Evolutionary conservation across 2,888 invertebrate species (phyloP).

Genomic region (Zhengitettix transpicula): DNA sequence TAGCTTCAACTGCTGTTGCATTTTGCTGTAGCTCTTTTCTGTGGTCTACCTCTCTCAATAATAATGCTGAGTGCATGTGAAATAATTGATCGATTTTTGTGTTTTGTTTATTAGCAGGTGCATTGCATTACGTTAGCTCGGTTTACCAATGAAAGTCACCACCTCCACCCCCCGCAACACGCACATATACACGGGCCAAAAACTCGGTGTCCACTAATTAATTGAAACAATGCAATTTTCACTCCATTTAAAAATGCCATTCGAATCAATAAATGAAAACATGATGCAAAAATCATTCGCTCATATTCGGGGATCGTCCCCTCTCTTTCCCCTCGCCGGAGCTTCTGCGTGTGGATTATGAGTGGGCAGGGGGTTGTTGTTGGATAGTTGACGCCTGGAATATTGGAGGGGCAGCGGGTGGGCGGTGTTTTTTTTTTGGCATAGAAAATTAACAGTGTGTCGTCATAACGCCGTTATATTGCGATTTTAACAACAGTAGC

Average conservation of each 20-base stretch:
- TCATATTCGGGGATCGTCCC: too few species aligned
- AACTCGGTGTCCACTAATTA: slow-evolving; percentile 10
- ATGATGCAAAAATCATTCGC: slow-evolving; percentile 9
- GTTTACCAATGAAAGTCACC: slow-evolving; percentile 10
- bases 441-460: slow-evolving; percentile 16
- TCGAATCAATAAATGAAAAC: slow-evolving; percentile 10
- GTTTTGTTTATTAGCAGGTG: slow-evolving; percentile 8
- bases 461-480: slow-evolving; percentile 32
- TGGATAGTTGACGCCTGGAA: too few species aligned
- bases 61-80: slow-evolving; percentile 13
- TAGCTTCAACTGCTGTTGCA: too few species aligned
- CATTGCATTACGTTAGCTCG: slow-evolving; percentile 10
- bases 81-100: slow-evolving; percentile 13
- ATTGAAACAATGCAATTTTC: slow-evolving; percentile 14
- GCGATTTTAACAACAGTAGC: slow-evolving; percentile 26
- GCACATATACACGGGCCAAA: neutral
- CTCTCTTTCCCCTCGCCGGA: too few species aligned
- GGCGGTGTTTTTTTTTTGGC: too few species aligned
- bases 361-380: neutral
- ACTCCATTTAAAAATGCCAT: slow-evolving; percentile 6
- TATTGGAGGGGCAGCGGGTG: too few species aligned
- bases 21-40: neutral
- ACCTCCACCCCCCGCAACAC: too few species aligned
- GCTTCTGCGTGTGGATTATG: neutral
- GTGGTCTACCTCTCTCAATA: slow-evolving; percentile 11